A percentile compares a stretch with the other conserved stretches of the same genome.
Evolutionary conservation across 2,888 invertebrate genomes (phyloP).

Genomic region (Cetonia aurata): DNA sequence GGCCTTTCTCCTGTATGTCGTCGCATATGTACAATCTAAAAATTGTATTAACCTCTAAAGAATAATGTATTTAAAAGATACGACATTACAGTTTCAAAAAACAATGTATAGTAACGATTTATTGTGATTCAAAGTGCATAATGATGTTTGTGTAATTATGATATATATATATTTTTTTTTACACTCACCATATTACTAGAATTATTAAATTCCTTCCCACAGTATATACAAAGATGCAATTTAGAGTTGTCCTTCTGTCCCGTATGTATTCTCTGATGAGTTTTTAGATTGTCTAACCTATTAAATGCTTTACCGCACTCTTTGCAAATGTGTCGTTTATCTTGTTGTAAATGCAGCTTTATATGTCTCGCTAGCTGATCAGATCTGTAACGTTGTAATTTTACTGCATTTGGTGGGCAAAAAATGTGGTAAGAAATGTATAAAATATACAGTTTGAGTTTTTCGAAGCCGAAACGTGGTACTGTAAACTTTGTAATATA

Average conservation of each 20-base stretch:
- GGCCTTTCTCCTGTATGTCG: conserved; percentile 66
- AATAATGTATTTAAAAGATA: conserved; percentile 17
- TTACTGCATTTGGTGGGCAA: too few relatives aligned
- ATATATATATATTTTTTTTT: background rate
- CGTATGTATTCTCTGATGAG: conserved; percentile 65
- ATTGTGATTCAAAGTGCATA: too few relatives aligned
- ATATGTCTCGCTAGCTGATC: conserved; percentile 76
- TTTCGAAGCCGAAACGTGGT: conserved; percentile 3
- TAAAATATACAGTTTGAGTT: conserved; percentile 7
- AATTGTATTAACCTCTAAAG: conserved; percentile 40
- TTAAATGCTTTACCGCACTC: conserved; percentile 75
- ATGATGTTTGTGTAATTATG: too few relatives aligned
- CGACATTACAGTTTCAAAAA: conserved; percentile 32
- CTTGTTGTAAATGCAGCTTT: conserved; percentile 70
- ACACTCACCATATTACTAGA: conserved; percentile 66
- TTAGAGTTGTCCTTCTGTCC: conserved; percentile 64
- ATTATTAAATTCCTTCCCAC: conserved; percentile 67
- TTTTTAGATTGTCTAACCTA: conserved; percentile 67
- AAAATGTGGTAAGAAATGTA: conserved; percentile 15
- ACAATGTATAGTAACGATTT: conserved; percentile 3
- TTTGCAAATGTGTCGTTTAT: conserved; percentile 70
- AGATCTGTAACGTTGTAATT: conserved; percentile 66
- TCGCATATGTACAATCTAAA: conserved; percentile 67
- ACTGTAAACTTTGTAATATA: too few relatives aligned
- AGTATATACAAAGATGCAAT: conserved; percentile 66